Conservation (phyloP, 2,113 vertebrate genomes). For the Gobius niger region DNA sequence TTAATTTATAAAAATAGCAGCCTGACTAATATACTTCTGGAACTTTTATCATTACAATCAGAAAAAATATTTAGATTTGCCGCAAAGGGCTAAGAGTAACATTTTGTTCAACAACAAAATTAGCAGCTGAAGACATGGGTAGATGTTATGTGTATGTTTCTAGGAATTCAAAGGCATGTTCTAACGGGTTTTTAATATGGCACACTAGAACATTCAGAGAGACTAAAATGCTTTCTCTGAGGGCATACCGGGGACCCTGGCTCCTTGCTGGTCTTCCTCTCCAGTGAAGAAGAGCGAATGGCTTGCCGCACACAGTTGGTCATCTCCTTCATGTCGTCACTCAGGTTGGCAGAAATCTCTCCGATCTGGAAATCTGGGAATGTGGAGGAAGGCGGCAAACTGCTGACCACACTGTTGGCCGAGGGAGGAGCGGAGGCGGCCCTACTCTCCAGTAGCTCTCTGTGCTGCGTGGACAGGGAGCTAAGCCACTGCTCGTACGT, state of each 20-base stretch:
- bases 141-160: too few relatives aligned
- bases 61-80: too few relatives aligned
- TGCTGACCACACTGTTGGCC: slow-evolving; percentile 46
- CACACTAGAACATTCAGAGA: too few relatives aligned
- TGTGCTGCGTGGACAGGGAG: slow-evolving; percentile 89
- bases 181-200: too few relatives aligned
- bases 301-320: slow-evolving; percentile 97
- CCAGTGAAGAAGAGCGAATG: slow-evolving; percentile 92
- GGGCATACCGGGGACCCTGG: slow-evolving; percentile 76
- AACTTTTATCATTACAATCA: too few relatives aligned
- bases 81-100: too few relatives aligned
- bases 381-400: slow-evolving; percentile 63
- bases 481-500: slow-evolving; percentile 90
- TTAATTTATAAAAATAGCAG: too few relatives aligned
- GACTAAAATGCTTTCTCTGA: not conserved
- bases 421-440: slow-evolving; percentile 40
- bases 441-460: slow-evolving; percentile 83
- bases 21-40: too few relatives aligned
- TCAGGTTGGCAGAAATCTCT: slow-evolving; percentile 92
- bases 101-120: too few relatives aligned
- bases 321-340: slow-evolving; percentile 99
- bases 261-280: slow-evolving; percentile 91
- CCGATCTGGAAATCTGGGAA: slow-evolving; percentile 83
- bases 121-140: too few relatives aligned
- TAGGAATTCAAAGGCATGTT: too few relatives aligned